These are phyloP conservation scores for Menidia beryllina DNA, from an alignment of 2,113 vertebrate species.

Conservation along the genomic window DNA sequence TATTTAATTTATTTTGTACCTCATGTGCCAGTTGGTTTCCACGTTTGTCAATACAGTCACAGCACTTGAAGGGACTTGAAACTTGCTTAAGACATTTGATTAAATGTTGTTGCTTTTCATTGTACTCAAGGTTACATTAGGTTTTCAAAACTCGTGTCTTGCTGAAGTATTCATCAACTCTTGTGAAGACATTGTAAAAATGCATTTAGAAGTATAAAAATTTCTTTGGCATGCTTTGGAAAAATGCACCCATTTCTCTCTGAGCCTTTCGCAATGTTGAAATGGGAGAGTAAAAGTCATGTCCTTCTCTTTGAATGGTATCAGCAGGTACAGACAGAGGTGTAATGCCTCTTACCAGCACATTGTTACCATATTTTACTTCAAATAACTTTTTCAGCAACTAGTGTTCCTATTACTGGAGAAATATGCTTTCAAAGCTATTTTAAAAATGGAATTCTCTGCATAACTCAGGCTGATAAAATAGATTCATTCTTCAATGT, in stretches of 20 bases:
- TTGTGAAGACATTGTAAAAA: not conserved
- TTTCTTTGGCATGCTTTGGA: not conserved
- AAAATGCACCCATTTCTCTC: not conserved
- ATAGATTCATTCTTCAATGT: not conserved
- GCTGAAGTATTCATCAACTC: not conserved
- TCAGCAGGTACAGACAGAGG: not conserved
- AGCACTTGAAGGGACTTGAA: not conserved
- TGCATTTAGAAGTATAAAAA: not conserved
- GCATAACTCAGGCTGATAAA: not conserved
- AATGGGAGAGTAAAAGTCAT: not conserved
- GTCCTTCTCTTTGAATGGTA: not conserved
- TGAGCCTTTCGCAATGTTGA: not conserved
- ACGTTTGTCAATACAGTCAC: not conserved
- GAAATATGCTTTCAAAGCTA: conserved; percentile 3
- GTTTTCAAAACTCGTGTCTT: conserved; percentile 13
- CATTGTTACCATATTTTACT: conserved; percentile 2
- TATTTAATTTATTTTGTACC: not conserved
- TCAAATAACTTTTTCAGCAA: not conserved
- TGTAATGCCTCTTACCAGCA: not conserved
- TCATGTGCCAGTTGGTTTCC: not conserved
- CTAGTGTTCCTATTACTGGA: conserved; percentile 4
- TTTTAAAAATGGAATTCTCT: conserved; percentile 5
- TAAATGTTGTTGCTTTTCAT: not conserved
- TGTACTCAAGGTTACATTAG: conserved; percentile 28
- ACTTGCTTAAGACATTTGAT: conserved; percentile 10